Base-by-base conservation (phyloP, 2,113 vertebrate genomes). In the Delphinus delphis region DNA sequence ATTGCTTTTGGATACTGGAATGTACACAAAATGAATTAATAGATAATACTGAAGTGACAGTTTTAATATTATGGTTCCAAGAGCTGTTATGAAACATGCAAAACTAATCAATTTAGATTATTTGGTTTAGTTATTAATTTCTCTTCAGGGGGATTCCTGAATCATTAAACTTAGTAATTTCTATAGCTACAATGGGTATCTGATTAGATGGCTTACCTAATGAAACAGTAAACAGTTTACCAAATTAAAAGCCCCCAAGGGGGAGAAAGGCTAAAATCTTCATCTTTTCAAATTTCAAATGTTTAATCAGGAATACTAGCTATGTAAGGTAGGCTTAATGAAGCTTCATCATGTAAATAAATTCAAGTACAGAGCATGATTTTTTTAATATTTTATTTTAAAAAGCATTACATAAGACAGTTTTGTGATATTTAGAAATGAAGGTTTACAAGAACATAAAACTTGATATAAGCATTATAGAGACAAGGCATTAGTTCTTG, bases 61-160 rank as follows among this genome's bases (percentile, higher is more conserved):
- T 50, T 96, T 96, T 94, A 96, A 95, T 97, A 93, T 93, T 81
- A 92, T 67, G 50, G 25, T 95, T 92, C 70, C 73, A 74, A 88
- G 88, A 93, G 88, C 80, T 89, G n/a, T 95, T 82, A 96, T 89
- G 67, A 97, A 76, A 89, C 15, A 82, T 83, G 67, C 80, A 97
- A 97, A 97, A 93, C 65, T 95, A 95, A 97, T 95, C 88, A 96
- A 93, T 88, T 95, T 89, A 96, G 82, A 93, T 91, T 96, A 97
- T 97, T 95, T 71, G 81, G 65, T 73, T 93, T 94, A 76, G 73
- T 76, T 96, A 82, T 93, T 92, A 94, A 94, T 93, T 97, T 96
- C 76, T 97, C 84, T 97, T 96, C 85, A 73, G 84, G 95, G 82
- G 62, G 94, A 97, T 96, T 96, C 93, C 85, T 97, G 85, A 96